Evolutionary conservation across 2,888 invertebrate species (phyloP).

Genomic region (Alentia gelatinosa): DNA sequence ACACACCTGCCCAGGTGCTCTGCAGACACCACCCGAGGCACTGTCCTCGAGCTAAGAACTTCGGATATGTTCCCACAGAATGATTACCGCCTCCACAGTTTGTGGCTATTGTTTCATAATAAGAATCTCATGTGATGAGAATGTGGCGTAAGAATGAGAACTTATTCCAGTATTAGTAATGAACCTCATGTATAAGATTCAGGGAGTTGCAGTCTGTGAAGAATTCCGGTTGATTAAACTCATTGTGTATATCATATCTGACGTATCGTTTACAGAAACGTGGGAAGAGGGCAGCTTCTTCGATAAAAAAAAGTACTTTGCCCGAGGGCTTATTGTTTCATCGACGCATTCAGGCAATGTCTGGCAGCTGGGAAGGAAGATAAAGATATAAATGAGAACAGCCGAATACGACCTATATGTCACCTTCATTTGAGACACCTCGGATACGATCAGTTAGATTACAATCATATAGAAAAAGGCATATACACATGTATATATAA

Average conservation of each 20-base stretch:
- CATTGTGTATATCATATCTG: no score
- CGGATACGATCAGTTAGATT: background rate
- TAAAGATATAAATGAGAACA: background rate
- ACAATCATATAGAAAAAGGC: no score
- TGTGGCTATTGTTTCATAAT: background rate
- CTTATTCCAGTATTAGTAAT: background rate
- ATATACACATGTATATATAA: background rate
- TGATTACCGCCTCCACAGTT: background rate
- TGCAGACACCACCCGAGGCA: constrained; percentile 13
- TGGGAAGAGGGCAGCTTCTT: background rate
- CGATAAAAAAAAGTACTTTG: background rate
- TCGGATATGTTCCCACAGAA: background rate
- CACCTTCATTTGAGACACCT: background rate
- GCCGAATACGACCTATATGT: background rate
- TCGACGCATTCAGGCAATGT: background rate
- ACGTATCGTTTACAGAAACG: no score
- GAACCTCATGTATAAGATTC: no score
- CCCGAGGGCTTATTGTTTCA: background rate
- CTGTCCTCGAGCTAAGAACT: background rate
- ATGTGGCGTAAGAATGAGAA: background rate
- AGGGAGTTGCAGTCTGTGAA: no score
- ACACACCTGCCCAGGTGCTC: constrained; percentile 11
- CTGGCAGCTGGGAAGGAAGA: background rate
- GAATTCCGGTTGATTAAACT: no score
- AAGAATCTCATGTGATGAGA: background rate